A percentile compares a stretch with the other conserved stretches of the same genome.
phyloP scores from a whole-genome alignment of 2,888 invertebrate species.

The Apamea monoglypha region DNA sequence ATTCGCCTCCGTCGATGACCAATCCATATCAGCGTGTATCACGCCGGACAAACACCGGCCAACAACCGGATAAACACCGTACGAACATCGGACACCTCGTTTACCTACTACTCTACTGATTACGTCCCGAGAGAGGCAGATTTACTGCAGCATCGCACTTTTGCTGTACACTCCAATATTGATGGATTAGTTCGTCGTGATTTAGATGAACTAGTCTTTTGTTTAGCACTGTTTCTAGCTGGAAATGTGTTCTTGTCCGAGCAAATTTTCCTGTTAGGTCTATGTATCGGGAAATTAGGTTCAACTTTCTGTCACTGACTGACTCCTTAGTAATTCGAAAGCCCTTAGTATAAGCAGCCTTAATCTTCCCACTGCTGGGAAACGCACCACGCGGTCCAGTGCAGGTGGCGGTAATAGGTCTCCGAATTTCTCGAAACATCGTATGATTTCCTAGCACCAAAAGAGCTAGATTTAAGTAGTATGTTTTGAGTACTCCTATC shows the following conservation, averaged over 20 bases:
- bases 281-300: not conserved
- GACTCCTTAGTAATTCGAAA: not conserved
- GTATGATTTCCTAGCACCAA: too few species aligned
- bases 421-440: not conserved
- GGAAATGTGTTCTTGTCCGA: not conserved
- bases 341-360: not conserved
- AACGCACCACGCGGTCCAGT: not conserved
- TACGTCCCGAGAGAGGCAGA: conserved; percentile 39
- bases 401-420: not conserved
- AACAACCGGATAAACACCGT: conserved; percentile 16
- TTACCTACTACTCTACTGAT: conserved; percentile 47
- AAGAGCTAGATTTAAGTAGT: too few species aligned
- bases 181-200: conserved; percentile 27
- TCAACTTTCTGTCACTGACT: not conserved
- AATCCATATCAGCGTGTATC: conserved; percentile 25
- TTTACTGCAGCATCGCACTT: conserved; percentile 26
- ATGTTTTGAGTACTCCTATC: not conserved
- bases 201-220: conserved; percentile 14
- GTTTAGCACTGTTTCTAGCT: not conserved
- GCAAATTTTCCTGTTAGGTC: not conserved
- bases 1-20: not conserved
- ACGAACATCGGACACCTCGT: conserved; percentile 22
- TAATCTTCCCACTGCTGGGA: not conserved
- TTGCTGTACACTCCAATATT: conserved; percentile 31
- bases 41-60: conserved; percentile 7